Evolutionary conservation across 2,888 invertebrate genomes (phyloP).

Genomic region (Mimumesa dahlbomi): DNA sequence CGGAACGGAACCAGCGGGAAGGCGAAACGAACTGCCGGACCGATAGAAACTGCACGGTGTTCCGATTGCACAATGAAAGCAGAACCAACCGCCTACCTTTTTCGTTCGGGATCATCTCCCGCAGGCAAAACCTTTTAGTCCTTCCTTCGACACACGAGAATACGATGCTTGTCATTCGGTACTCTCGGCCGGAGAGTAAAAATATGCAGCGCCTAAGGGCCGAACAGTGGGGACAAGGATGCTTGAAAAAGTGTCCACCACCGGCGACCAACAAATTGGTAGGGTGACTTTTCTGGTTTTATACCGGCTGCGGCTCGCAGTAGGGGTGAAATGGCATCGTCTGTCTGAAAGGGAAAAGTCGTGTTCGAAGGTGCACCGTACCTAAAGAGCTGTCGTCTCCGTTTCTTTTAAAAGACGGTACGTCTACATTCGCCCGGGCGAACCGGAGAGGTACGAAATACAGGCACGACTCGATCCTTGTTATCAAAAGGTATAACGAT

Average conservation of each 20-base stretch:
- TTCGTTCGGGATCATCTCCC: constrained; percentile 64
- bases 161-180: constrained; percentile 45
- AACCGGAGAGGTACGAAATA: not conserved
- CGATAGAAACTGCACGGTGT: constrained; percentile 32
- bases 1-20: constrained; percentile 39
- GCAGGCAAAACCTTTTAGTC: constrained; percentile 73
- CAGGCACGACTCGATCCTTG: not conserved
- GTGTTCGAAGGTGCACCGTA: constrained; percentile 57
- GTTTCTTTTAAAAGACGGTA: constrained; percentile 49
- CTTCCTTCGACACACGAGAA: constrained; percentile 55
- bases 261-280: constrained; percentile 65
- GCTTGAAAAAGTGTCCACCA: constrained; percentile 50
- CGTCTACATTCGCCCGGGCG: constrained; percentile 54
- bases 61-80: constrained; percentile 65
- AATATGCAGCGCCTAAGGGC: constrained; percentile 47
- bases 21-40: not conserved
- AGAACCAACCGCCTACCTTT: constrained; percentile 52
- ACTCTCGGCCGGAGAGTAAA: constrained; percentile 30
- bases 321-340: constrained; percentile 48
- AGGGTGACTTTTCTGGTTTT: constrained; percentile 50
- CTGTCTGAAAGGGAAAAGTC: constrained; percentile 64
- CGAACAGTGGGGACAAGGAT: not conserved
- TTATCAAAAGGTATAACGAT: constrained; percentile 1
- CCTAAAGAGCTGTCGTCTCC: constrained; percentile 65
- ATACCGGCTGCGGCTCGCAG: constrained; percentile 47